Conservation (phyloP, 2,888 invertebrate genomes). For the Ptychoptera albimana region DNA sequence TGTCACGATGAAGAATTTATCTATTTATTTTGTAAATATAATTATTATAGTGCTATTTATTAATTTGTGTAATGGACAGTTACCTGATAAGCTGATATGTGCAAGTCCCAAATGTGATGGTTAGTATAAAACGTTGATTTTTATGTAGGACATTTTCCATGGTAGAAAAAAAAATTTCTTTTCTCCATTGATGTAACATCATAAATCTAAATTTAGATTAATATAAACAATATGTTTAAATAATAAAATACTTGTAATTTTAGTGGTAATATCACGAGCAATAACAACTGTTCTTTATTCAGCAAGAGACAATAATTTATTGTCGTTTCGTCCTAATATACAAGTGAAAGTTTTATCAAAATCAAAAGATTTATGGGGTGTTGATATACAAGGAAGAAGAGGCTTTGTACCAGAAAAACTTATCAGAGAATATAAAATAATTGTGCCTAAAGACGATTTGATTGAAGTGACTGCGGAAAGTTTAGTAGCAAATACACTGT, state of each 20-base stretch:
- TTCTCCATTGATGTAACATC: not conserved
- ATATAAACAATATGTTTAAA: not conserved
- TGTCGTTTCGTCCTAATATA: slow-evolving; percentile 42
- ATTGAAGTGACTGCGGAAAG: slow-evolving; percentile 10
- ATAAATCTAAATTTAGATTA: too few species aligned
- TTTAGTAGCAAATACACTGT: not conserved
- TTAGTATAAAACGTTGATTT: slow-evolving; percentile 25
- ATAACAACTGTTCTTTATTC: slow-evolving; percentile 40
- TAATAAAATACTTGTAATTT: slow-evolving; percentile 21
- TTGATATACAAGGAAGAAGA: slow-evolving; percentile 45
- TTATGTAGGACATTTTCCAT: not conserved
- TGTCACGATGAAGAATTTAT: too few species aligned
- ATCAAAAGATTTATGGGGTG: slow-evolving; percentile 52
- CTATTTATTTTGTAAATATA: too few species aligned
- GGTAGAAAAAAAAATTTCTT: not conserved
- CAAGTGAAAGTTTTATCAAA: slow-evolving; percentile 51
- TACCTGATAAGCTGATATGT: slow-evolving; percentile 54
- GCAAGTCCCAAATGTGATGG: slow-evolving; percentile 53
- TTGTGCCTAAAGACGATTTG: slow-evolving; percentile 24
- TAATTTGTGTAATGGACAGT: slow-evolving; percentile 26
- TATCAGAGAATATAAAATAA: slow-evolving; percentile 42
- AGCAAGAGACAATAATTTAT: slow-evolving; percentile 36
- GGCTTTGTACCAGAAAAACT: slow-evolving; percentile 48
- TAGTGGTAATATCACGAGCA: slow-evolving; percentile 46
- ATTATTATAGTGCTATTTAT: slow-evolving; percentile 14